Evolutionary conservation across 1,140 invertebrate species (phyloP).

Genomic region (Physella acuta): DNA sequence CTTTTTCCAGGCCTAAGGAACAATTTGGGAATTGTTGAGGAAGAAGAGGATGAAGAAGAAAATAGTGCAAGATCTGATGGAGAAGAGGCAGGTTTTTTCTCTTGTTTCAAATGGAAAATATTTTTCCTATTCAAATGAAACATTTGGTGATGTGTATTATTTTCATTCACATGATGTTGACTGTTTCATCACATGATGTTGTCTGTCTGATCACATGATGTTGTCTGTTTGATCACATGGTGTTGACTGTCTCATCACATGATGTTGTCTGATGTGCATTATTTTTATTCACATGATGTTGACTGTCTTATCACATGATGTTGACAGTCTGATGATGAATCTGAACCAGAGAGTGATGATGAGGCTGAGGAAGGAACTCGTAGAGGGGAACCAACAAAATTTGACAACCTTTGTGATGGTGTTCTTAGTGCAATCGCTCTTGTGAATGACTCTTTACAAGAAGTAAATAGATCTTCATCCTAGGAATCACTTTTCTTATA

Average conservation of each 20-base stretch:
- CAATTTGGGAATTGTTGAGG: constrained; percentile 41
- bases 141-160: not conserved
- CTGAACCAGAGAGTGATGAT: constrained; percentile 41
- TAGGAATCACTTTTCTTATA: no score
- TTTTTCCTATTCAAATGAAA: no score
- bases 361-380: constrained; percentile 36
- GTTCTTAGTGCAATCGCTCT: constrained; percentile 50
- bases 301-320: not conserved
- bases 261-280: not conserved
- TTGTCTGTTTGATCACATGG: not conserved
- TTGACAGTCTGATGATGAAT: constrained; percentile 36
- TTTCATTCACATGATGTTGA: not conserved
- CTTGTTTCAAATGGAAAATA: not conserved
- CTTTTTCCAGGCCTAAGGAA: constrained; percentile 23
- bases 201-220: no score
- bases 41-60: constrained; percentile 44
- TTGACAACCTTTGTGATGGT: constrained; percentile 56
- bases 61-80: constrained; percentile 25
- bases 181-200: not conserved
- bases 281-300: not conserved
- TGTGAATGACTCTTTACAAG: constrained; percentile 49
- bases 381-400: constrained; percentile 51
- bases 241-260: not conserved
- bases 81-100: not conserved
- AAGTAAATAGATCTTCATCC: no score